Base-by-base conservation (phyloP, 2,888 invertebrate species). In the Tuta absoluta region DNA sequence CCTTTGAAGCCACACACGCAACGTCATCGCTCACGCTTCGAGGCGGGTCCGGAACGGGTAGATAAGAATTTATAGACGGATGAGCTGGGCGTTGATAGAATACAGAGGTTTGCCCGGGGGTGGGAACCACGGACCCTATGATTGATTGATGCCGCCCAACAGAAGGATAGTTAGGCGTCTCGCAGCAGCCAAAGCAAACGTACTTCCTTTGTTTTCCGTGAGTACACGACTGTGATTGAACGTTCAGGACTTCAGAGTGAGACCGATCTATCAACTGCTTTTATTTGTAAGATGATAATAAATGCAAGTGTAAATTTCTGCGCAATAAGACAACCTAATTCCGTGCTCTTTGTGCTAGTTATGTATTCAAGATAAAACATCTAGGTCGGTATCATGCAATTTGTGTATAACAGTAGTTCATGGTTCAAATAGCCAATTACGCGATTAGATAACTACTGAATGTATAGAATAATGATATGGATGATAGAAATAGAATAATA, bases 1-100 rank as follows among this genome's bases (percentile, higher is more conserved):
- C 74, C 77, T 75, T 78, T 75, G 75, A 73, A 74, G 77, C 76
- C 76, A 81, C 74, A 80, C 80, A 81, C 80, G 85, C 85, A 77
- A 77, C 80, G 83, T 87, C 86, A 87, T 87, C 84, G 81, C 81
- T 86, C 86, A 88, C 79, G 80, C 78, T 79, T 80, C 73, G 72
- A 78, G 78, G 76, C 74, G 76, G 78, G 78, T 76, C 77, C 79
- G 77, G 78, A 78, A 79, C 76, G 80, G 80, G 75, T 74, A 84
- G 86, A 87, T 87, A 87, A 87, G 85, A 85, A 87, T 89, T 87
- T 86, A 85, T 86, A 85, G 85, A 84, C 80, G 85, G 85, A 85
- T 83, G 82, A 82, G 82, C 72, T 75, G 74, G 73, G 81, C 81
- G 83, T 80, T 82, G 83, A 87, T 86, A 85, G 85, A 89, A 89